Conservation (phyloP, 1,140 invertebrate species). For the Magallana gigas region DNA sequence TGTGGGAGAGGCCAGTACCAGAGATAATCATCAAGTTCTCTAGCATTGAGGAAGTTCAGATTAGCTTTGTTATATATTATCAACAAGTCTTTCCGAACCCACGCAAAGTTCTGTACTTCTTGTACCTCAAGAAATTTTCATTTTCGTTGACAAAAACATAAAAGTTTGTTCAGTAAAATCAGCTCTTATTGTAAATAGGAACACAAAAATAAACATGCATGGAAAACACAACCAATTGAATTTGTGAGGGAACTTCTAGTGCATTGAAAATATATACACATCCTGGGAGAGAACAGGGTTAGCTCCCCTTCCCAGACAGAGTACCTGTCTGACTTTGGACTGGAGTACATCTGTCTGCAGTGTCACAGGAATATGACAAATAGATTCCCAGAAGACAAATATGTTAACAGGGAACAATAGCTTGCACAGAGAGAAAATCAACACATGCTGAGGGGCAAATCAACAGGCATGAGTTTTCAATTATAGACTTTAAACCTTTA, state of each 20-base stretch:
- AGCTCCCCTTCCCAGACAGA: conserved; percentile 6
- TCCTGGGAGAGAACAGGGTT: not conserved
- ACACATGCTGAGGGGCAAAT: conserved; percentile 28
- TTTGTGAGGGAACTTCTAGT: not conserved
- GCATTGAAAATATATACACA: not conserved
- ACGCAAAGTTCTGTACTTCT: not conserved
- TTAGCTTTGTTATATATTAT: conserved; percentile 24
- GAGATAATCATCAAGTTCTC: conserved; percentile 5
- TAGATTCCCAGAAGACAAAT: conserved; percentile 33
- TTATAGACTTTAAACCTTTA: not conserved
- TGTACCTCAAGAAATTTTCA: not conserved
- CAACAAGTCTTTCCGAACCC: not conserved
- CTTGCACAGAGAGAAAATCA: conserved; percentile 9
- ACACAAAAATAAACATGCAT: not conserved
- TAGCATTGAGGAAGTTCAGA: conserved; percentile 14
- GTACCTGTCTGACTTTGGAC: not conserved
- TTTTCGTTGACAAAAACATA: conserved; percentile 2
- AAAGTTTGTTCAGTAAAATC: not conserved
- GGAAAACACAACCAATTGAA: not conserved
- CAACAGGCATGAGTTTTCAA: conserved; percentile 33
- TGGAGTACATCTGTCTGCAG: conserved; percentile 13
- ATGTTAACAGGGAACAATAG: conserved; percentile 26
- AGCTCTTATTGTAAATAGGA: not conserved
- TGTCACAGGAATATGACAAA: conserved; percentile 26
- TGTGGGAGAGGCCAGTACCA: not conserved